phyloP scores from a whole-genome alignment of 35 echinoderm and acorn worm genomes.

The Holothuria glaberrima region DNA sequence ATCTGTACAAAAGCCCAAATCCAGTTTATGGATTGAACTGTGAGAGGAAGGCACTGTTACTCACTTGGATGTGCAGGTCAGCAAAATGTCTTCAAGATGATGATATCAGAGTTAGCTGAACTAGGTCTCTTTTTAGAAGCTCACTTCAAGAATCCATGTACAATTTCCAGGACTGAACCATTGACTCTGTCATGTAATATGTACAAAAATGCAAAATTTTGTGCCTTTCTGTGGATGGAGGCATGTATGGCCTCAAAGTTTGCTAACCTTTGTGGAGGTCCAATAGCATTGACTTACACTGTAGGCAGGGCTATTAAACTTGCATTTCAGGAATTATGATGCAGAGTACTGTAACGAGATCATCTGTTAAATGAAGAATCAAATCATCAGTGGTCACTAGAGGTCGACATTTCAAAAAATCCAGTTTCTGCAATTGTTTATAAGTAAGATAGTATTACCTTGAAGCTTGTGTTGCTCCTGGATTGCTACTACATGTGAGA shows the following conservation, averaged over 20 bases:
- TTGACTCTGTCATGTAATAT: slow-evolving; percentile 41
- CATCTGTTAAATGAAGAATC: slow-evolving; percentile 26
- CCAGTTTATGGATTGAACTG: too few species aligned
- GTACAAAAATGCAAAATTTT: background rate
- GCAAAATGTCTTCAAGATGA: too few species aligned
- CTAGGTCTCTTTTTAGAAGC: too few species aligned
- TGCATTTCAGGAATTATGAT: slow-evolving; percentile 23
- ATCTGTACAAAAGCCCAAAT: too few species aligned
- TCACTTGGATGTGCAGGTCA: too few species aligned
- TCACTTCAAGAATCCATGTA: too few species aligned
- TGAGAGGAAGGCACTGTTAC: too few species aligned
- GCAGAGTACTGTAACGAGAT: slow-evolving; percentile 7
- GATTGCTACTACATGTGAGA: background rate
- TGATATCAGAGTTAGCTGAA: too few species aligned
- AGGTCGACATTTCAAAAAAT: slow-evolving; percentile 44
- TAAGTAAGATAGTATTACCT: slow-evolving; percentile 45
- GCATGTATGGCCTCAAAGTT: slow-evolving; percentile 24
- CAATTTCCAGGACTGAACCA: background rate
- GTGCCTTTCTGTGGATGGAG: background rate
- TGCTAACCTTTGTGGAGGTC: slow-evolving; percentile 11
- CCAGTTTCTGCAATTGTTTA: slow-evolving; percentile 27
- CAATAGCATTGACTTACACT: slow-evolving; percentile 20
- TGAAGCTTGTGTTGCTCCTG: background rate
- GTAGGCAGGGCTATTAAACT: slow-evolving; percentile 26
- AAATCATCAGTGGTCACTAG: slow-evolving; percentile 36